Base-by-base conservation (phyloP, 2,113 vertebrate genomes). In the Serinus canaria region DNA sequence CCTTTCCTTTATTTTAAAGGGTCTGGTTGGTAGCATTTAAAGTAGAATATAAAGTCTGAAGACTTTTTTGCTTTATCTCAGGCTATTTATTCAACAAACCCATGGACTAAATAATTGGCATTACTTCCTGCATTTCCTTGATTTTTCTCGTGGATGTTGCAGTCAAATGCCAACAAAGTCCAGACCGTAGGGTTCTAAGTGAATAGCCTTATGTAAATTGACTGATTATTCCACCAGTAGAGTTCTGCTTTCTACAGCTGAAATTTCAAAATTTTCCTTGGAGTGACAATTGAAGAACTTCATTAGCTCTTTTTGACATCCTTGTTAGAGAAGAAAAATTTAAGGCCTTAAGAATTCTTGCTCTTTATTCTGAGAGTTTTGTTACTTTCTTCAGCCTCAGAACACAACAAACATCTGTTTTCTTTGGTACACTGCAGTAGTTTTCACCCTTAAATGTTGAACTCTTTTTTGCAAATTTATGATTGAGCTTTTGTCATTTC, bases 401-500 rank as follows among this genome's bases (percentile, higher is more conserved):
- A 52, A 14, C 44, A 47, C 15, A 24, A 79, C 25, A 72, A 78
- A 88, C 35, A 47, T 68, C 37, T 62, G 15, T 64, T 83, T 95
- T 28, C 37, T 25, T 67, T 74, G 25, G 43, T 78, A 83, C 24
- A 50, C 7, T 50, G 39, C n/a, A 63, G 30, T 30, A 83, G 27
- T 55, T 84, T 89, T 87, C 62, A 64, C 20, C 16, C 58, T 60
- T 82, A 72, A 87, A 44, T 0, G 0, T 0, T 77, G 24, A 76
- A 56, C 28, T 55, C 20, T 27, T 95, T 95, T 85, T 78, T 85
- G 77, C 23, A 88, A 85, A 83, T 86, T 75, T 92, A 78, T 91
- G 76, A 87, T 37, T 22, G 47, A 83, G 39, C 22, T 92, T 92
- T 77, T 95, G 83, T 77, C 70, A 89, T 93, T 95, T 93, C 81